Base-by-base conservation (phyloP, 2,888 invertebrate species). In the Tinea semifulvella region DNA sequence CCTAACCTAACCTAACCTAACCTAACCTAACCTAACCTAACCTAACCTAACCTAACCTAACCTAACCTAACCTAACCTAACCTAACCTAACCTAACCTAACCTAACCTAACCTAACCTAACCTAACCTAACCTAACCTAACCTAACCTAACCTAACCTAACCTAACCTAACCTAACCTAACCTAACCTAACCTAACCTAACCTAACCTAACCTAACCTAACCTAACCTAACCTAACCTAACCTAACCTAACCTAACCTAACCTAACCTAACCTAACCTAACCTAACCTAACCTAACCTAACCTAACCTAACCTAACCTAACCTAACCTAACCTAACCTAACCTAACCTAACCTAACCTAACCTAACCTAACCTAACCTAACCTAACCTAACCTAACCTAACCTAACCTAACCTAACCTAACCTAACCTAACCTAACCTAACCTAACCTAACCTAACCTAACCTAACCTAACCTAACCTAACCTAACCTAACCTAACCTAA, bases 1-100 rank as follows among this genome's bases (percentile, higher is more conserved):
- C 44, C 47, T 47, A 47, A 47, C 47, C 47, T 47, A 47, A 47
- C 47, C 47, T 47, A 47, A 47, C 47, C 47, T 47, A 47, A 47
- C 47, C 47, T 44, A 47, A 44, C 47, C 45, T 47, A 45, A 45
- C 45, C 45, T 39, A 47, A 42, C 42, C 42, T 42, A 42, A 42
- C 44, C 47, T 31, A 44, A 44, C 44, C 42, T 44, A 36, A 36
- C 38, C 31, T 18, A 46, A 35, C 42, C 36, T 27, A 31, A 42
- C 40, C 36, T 46, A 22, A 22, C 36, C 42, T 25, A 27, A 25
- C 31, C 46, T 31, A 42, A 35, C 36, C 40, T 40, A 42, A 40
- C 46, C 42, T 42, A 35, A 40, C 42, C 40, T 40, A 46, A 42
- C 42, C 46, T 40, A 46, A 42, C 46, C 46, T 25, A 42, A 42